Evolutionary conservation across 2,797 vertebrate genomes (phyloP).

Genomic region (Oryzias dopingdopingensis): DNA sequence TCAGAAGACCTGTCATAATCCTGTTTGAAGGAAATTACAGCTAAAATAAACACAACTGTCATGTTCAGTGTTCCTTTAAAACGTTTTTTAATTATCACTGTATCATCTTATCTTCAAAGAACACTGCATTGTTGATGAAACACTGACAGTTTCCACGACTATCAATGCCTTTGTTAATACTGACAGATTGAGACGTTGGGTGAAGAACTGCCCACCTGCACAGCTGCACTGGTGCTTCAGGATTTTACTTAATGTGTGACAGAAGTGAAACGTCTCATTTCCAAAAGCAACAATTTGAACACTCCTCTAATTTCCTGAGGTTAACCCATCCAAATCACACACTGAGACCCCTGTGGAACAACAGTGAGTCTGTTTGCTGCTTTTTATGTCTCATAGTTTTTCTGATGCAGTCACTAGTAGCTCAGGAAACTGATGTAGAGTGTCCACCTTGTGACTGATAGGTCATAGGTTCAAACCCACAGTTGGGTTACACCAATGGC

Average conservation of each 20-base stretch:
- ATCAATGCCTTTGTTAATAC: slow-evolving; percentile 52
- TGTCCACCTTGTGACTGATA: too few relatives aligned
- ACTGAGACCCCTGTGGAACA: slow-evolving; percentile 43
- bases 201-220: slow-evolving; percentile 51
- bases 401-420: background rate
- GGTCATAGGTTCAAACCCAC: too few relatives aligned
- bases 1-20: slow-evolving; percentile 60
- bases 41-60: slow-evolving; percentile 68
- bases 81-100: slow-evolving; percentile 21
- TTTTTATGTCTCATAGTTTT: slow-evolving; percentile 48
- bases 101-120: slow-evolving; percentile 48
- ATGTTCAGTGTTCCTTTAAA: slow-evolving; percentile 40
- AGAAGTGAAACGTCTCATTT: slow-evolving; percentile 43
- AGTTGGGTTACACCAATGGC: too few relatives aligned
- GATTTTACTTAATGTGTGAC: slow-evolving; percentile 60
- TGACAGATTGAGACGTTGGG: slow-evolving; percentile 65
- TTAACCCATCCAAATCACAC: slow-evolving; percentile 35
- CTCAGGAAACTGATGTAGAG: too few relatives aligned
- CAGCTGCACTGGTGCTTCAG: slow-evolving; percentile 39
- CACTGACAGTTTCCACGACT: slow-evolving; percentile 54
- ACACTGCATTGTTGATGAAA: slow-evolving; percentile 50
- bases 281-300: slow-evolving; percentile 38
- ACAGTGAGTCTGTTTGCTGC: slow-evolving; percentile 61
- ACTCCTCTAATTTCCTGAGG: slow-evolving; percentile 51
- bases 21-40: slow-evolving; percentile 59